Percentiles rank a stretch among this genome's conserved stretches.
phyloP scores from a whole-genome alignment of 2,888 invertebrate species.

The Lobophora halterata region DNA sequence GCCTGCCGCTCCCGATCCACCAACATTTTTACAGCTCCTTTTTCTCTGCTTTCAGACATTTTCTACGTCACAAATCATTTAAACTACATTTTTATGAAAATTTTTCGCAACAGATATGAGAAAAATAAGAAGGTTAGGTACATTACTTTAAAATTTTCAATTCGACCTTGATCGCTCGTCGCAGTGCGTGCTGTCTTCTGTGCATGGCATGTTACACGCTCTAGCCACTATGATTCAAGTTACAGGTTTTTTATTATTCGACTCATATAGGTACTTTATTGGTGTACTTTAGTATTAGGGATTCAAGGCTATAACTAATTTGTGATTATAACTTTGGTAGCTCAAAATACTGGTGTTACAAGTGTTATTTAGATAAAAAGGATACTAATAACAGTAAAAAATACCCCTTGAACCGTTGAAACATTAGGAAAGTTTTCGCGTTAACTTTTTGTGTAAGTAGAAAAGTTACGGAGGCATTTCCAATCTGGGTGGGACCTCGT shows the following conservation, averaged over 20 bases:
- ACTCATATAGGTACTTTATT: conserved; percentile 16
- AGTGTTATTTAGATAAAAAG: conserved; percentile 30
- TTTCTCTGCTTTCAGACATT: conserved; percentile 61
- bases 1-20: conserved; percentile 60
- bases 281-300: no score
- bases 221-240: conserved; percentile 26
- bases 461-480: conserved; percentile 69
- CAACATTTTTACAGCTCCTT: conserved; percentile 67
- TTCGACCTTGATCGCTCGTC: conserved; percentile 27
- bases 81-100: conserved; percentile 61
- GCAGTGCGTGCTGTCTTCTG: conserved; percentile 25
- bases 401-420: conserved; percentile 57
- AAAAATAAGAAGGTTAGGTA: conserved; percentile 19
- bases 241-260: conserved; percentile 27
- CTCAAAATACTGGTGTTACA: neutral
- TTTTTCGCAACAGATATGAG: conserved; percentile 33
- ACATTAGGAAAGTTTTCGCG: conserved; percentile 60
- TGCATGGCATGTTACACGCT: conserved; percentile 24
- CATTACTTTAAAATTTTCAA: conserved; percentile 22
- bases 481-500: conserved; percentile 56
- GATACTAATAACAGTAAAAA: conserved; percentile 50
- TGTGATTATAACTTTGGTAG: no score
- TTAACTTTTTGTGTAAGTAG: conserved; percentile 70
- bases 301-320: no score
- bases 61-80: conserved; percentile 63